A percentile compares a stretch with the other conserved stretches of the same genome.
Conservation (phyloP, 1,140 invertebrate species). For the Parasteatoda tepidariorum region DNA sequence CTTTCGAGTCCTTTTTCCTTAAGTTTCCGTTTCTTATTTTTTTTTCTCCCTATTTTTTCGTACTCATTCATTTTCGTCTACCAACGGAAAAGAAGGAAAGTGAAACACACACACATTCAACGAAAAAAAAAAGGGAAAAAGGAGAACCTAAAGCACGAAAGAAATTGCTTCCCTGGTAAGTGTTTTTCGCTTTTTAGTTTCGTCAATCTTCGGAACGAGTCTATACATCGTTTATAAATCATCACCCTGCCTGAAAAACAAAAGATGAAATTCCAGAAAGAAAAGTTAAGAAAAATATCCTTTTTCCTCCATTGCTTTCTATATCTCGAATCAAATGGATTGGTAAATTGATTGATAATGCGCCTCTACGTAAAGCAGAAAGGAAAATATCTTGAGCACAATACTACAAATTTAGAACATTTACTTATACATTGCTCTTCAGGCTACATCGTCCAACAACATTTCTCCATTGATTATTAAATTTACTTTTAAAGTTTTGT, state of each 20-base stretch:
- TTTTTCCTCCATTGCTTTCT: background rate
- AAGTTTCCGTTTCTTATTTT: conserved; percentile 15
- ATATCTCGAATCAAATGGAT: conserved; percentile 49
- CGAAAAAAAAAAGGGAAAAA: conserved; percentile 3
- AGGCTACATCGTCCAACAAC: background rate
- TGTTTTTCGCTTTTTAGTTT: conserved; percentile 57
- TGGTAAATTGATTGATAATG: conserved; percentile 57
- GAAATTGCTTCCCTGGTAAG: conserved; percentile 50
- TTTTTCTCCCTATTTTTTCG: background rate
- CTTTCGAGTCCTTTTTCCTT: conserved; percentile 16
- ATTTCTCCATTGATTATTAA: background rate
- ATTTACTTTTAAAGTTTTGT: background rate
- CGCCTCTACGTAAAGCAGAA: conserved; percentile 16
- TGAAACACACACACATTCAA: background rate
- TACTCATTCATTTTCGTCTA: background rate
- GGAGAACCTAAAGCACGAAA: conserved; percentile 38
- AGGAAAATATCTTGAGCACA: background rate
- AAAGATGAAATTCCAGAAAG: conserved; percentile 54
- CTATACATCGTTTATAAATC: conserved; percentile 55
- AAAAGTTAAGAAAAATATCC: conserved; percentile 53
- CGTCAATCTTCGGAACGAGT: conserved; percentile 48
- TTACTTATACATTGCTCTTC: background rate
- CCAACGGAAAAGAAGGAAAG: background rate
- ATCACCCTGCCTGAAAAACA: conserved; percentile 39
- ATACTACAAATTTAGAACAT: background rate